Conservation (phyloP, 2,113 vertebrate genomes). For the Puffinus mauretanicus region DNA sequence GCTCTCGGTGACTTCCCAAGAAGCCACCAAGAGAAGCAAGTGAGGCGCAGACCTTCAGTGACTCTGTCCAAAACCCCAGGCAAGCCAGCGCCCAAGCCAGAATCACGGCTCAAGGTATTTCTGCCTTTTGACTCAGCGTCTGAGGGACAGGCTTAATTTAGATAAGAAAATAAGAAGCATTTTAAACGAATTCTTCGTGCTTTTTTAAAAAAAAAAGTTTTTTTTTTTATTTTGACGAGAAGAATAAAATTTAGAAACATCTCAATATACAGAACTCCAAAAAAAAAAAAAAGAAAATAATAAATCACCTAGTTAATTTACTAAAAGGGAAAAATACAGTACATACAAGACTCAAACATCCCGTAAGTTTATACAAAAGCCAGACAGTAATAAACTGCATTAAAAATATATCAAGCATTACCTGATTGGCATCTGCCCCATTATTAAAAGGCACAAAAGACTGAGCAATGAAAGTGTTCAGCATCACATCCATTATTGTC, state of each 20-base stretch:
- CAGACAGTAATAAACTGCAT: not conserved
- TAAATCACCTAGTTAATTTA: slow-evolving; percentile 34
- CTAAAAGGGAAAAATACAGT: slow-evolving; percentile 8
- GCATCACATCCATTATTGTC: not conserved
- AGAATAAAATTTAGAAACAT: not conserved
- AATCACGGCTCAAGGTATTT: not conserved
- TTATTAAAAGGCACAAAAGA: slow-evolving; percentile 48
- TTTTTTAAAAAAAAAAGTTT: not conserved
- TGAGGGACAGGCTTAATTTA: not conserved
- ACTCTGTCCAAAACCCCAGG: not conserved
- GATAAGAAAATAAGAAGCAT: not conserved
- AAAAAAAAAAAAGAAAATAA: not conserved
- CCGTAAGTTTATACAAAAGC: slow-evolving; percentile 19
- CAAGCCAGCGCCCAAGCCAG: not conserved
- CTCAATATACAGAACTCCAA: not conserved
- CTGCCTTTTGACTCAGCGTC: not conserved
- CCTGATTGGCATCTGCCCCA: not conserved
- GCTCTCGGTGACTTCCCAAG: not conserved
- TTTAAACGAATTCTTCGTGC: not conserved
- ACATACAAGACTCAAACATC: not conserved
- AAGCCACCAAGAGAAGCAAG: not conserved
- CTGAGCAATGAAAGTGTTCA: not conserved
- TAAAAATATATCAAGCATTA: slow-evolving; percentile 19
- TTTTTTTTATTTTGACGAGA: not conserved
- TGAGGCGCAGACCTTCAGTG: not conserved